Base-by-base conservation (phyloP, 2,797 vertebrate genomes). In the Tokudaia muenninki region DNA sequence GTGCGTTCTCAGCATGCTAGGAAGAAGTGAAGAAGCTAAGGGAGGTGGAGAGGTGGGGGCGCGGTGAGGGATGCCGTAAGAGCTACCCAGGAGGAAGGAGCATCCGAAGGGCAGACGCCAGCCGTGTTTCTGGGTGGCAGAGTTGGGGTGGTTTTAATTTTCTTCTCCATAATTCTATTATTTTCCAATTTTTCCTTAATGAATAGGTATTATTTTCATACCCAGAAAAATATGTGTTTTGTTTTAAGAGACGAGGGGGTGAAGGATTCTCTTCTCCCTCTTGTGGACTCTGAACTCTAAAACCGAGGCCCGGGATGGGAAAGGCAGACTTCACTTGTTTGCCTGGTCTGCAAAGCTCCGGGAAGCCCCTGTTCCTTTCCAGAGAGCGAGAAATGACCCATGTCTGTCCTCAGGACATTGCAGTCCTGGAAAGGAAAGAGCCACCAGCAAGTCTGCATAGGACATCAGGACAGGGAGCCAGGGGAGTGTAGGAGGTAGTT, bases 81-180 rank as follows among this genome's bases (percentile, higher is more conserved):
- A 74, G 41, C 92, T 82, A 24, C 90, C 57, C 44, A 0, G 55
- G n/a, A 12, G 79, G 70, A 21, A 37, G 55, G 52, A 70, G 77
- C 65, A 55, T 79, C 95, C 41, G 26, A 9, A 44, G 84, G 34
- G 31, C 14, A 67, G 92, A 90, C 5, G 50, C 57, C 59, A 91
- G 63, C 96, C 17, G 72, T 77, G 90, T 90, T 92, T 96, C 97
- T 97, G 97, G 96, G 97, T 95, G 97, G 97, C 95, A 98, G 97
- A 61, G 87, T 92, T 83, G 55, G 91, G 72, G 83, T 98, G 97
- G 96, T 97, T 97, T 98, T 96, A 93, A 98, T 97, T 97, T 97
- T 97, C 95, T 94, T 91, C 96, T 92, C 94, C 77, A 34, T 94
- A 97, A 97, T 97, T 96, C 94, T 94, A 97, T 97, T 98, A 98